A percentile compares a stretch with the other conserved stretches of the same genome.
phyloP scores from a whole-genome alignment of 2,888 invertebrate species.

The Hermaeophaga mercurialis region DNA sequence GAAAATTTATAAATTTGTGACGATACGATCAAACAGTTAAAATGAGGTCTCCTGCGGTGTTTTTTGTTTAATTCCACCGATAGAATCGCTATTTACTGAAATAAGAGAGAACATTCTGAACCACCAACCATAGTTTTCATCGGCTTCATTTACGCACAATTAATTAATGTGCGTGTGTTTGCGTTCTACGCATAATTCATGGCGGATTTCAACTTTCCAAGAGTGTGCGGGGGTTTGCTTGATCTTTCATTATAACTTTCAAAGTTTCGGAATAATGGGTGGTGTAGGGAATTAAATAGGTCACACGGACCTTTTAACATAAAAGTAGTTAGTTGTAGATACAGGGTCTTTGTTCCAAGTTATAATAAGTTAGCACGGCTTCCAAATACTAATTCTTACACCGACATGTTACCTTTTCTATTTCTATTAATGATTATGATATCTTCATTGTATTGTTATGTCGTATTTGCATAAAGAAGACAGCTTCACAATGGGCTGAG shows the following conservation, averaged over 20 bases:
- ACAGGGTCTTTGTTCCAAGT: constrained; percentile 3
- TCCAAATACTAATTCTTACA: no score
- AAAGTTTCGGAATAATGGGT: constrained; percentile 25
- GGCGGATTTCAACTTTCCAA: constrained; percentile 28
- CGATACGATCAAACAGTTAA: not conserved
- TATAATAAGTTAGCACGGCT: constrained; percentile 7
- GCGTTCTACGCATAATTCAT: constrained; percentile 31
- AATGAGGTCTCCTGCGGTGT: not conserved
- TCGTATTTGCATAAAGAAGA: not conserved
- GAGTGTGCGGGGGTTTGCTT: constrained; percentile 25
- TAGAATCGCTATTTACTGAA: constrained; percentile 3
- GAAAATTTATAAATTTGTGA: not conserved
- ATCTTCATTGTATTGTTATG: not conserved
- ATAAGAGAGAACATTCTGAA: not conserved
- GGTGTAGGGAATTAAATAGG: constrained; percentile 24
- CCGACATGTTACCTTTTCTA: not conserved
- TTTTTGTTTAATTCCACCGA: constrained; percentile 4
- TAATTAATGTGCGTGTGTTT: constrained; percentile 33
- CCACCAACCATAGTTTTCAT: constrained; percentile 12
- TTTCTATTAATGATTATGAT: not conserved
- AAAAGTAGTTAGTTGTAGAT: constrained; percentile 5
- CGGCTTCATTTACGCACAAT: constrained; percentile 30
- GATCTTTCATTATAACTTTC: constrained; percentile 33
- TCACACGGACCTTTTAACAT: constrained; percentile 19
- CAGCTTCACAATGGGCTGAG: no score